Base-by-base conservation (phyloP, 92 coral and sea anemone species). In the Porites evermanni region DNA sequence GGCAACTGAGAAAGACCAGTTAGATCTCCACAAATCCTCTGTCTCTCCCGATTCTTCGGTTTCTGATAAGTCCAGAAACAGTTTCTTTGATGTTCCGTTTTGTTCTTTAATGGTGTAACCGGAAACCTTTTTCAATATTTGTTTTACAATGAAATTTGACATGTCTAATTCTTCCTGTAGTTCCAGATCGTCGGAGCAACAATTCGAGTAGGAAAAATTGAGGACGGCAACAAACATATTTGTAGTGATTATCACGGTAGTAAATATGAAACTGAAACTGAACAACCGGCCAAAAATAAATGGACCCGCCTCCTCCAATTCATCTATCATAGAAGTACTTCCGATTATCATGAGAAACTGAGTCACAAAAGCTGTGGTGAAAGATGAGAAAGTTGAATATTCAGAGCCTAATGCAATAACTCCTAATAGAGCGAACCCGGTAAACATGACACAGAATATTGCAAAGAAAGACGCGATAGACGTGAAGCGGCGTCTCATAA, bases 151-250 rank as follows among this genome's bases (percentile, higher is more conserved):
- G 21, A 64, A 79, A 1, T 67, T 44, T 20, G 73, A 26, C 11
- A 79, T 44, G 16, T 64, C 83, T 2, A 64, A 65, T 14, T 79
- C 73, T 79, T 79, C 73, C 12, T 50, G 47, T 38, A 38, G 47
- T 44, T 9, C 73, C 60, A 63, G 8, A 63, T 51, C 24, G 47
- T 64, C 83, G 32, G 10, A 21, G 24, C 20, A 38, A 20, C 61
- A 79, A 68, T 64, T 67, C 0, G 83, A 44, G 20, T 79, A 79
- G n/a, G 72, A 64, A 44, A 60, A 51, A 50, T 65, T 65, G 12
- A 79, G 18, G 47, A 79, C 32, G 64, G 83, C 83, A 1, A 79
- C 61, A 19, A 79, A 79, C 83, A 79, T 65, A 50, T 79, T 79
- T 64, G 38, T 13, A 38, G 64, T 64, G n/a, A 79, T 10, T n/a